A percentile compares a stretch with the other conserved stretches of the same genome.
Conservation (phyloP, 2,888 invertebrate genomes). For the Chaitophorus viminalis region DNA sequence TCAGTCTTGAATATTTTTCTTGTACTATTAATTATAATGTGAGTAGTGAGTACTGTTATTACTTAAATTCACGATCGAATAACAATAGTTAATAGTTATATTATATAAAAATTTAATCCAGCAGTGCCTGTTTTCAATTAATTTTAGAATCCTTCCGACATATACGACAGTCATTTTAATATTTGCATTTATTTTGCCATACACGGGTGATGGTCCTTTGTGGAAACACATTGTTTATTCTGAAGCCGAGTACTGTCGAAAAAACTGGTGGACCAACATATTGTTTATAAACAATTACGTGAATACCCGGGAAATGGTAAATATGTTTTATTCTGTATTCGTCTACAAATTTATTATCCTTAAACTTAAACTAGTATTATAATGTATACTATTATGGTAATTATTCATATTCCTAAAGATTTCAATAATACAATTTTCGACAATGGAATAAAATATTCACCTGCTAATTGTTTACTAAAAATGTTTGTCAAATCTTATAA, state of each 20-base stretch:
- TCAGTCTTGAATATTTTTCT: background rate
- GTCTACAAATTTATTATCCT: too few species aligned
- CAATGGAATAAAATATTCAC: too few species aligned
- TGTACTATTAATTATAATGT: background rate
- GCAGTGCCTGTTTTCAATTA: background rate
- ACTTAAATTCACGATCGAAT: background rate
- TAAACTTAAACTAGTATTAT: too few species aligned
- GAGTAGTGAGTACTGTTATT: background rate
- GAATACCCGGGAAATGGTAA: slow-evolving; percentile 44
- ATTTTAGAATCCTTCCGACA: slow-evolving; percentile 18
- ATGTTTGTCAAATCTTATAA: too few species aligned
- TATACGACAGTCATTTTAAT: slow-evolving; percentile 10
- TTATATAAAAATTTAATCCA: background rate
- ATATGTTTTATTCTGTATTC: too few species aligned
- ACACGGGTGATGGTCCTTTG: slow-evolving; percentile 41
- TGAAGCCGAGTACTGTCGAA: slow-evolving; percentile 36
- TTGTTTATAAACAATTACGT: slow-evolving; percentile 51
- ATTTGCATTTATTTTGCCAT: slow-evolving; percentile 36
- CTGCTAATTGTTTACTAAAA: too few species aligned
- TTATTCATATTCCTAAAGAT: too few species aligned
- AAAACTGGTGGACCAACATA: slow-evolving; percentile 54
- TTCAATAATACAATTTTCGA: too few species aligned
- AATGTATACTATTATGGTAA: too few species aligned
- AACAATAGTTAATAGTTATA: background rate
- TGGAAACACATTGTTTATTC: slow-evolving; percentile 44